A percentile compares a stretch with the other conserved stretches of the same genome.
Evolutionary conservation across 2,888 invertebrate species (phyloP).

Genomic region (Epiblema foenella): DNA sequence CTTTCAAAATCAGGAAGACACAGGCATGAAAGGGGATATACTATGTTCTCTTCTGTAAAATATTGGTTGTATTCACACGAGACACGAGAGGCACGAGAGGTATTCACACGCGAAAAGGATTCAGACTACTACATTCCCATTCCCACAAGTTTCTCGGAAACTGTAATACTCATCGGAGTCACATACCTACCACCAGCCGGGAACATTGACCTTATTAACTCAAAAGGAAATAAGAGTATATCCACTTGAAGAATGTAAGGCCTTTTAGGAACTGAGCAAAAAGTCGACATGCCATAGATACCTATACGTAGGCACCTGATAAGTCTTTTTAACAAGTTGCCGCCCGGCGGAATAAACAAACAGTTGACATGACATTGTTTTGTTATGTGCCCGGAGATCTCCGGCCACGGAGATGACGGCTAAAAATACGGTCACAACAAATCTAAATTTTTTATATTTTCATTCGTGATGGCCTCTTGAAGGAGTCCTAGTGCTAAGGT

Average conservation of each 20-base stretch:
- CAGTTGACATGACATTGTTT: too few relatives aligned
- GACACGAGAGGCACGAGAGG: background rate
- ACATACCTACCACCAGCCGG: slow-evolving; percentile 24
- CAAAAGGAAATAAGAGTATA: slow-evolving; percentile 26
- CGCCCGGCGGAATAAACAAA: too few relatives aligned
- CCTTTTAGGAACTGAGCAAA: background rate
- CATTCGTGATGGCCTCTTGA: background rate
- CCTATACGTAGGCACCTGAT: background rate
- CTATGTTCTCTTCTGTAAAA: too few relatives aligned
- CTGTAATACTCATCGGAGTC: slow-evolving; percentile 17
- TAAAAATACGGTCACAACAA: background rate
- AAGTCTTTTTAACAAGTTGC: background rate
- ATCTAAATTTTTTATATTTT: slow-evolving; percentile 16
- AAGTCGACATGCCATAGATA: background rate
- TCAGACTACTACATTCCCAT: slow-evolving; percentile 26
- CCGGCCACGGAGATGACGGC: too few relatives aligned
- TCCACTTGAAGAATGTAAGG: background rate
- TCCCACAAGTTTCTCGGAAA: slow-evolving; percentile 31
- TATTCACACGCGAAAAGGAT: slow-evolving; percentile 2
- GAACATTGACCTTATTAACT: slow-evolving; percentile 19
- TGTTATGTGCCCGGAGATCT: too few relatives aligned
- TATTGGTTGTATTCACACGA: too few relatives aligned
- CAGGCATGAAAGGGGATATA: too few relatives aligned
- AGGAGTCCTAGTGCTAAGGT: background rate
- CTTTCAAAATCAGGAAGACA: too few relatives aligned